A percentile compares a stretch with the other conserved stretches of the same genome.
phyloP scores from a whole-genome alignment of 2,113 vertebrate genomes.

The Seriola rivoliana region DNA sequence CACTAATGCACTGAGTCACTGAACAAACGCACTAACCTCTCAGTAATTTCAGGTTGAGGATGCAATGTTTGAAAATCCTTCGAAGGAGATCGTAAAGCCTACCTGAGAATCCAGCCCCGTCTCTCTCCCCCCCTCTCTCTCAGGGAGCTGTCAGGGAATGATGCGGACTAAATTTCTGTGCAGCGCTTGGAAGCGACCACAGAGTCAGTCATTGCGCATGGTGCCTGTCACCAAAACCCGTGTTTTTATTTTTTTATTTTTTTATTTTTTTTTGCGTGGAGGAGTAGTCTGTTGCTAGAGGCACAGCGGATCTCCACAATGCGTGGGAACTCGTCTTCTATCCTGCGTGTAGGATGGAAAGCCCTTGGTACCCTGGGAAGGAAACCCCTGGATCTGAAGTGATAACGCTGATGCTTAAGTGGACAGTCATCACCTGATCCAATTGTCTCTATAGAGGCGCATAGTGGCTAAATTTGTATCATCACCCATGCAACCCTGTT shows the following conservation, averaged over 20 bases:
- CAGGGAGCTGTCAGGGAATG: constrained; percentile 74
- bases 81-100: constrained; percentile 51
- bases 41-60: constrained; percentile 22
- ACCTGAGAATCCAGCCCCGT: constrained; percentile 76
- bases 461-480: constrained; percentile 43
- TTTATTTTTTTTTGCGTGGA: constrained; percentile 28
- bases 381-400: constrained; percentile 83
- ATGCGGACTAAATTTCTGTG: constrained; percentile 74
- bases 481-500: not conserved
- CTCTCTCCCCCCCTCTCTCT: constrained; percentile 31
- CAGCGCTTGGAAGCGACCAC: constrained; percentile 52
- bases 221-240: constrained; percentile 64
- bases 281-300: constrained; percentile 51
- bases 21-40: constrained; percentile 31
- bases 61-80: constrained; percentile 40
- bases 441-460: constrained; percentile 41
- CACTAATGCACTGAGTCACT: constrained; percentile 44
- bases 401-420: constrained; percentile 69
- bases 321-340: constrained; percentile 69
- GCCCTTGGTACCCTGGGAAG: constrained; percentile 82
- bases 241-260: constrained; percentile 18
- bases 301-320: constrained; percentile 55
- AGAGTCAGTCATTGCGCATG: constrained; percentile 77
- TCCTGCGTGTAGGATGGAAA: constrained; percentile 73
- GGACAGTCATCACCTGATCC: constrained; percentile 69